Conservation (phyloP, 2,797 vertebrate genomes). For the Gymnoscopelus braueri region DNA sequence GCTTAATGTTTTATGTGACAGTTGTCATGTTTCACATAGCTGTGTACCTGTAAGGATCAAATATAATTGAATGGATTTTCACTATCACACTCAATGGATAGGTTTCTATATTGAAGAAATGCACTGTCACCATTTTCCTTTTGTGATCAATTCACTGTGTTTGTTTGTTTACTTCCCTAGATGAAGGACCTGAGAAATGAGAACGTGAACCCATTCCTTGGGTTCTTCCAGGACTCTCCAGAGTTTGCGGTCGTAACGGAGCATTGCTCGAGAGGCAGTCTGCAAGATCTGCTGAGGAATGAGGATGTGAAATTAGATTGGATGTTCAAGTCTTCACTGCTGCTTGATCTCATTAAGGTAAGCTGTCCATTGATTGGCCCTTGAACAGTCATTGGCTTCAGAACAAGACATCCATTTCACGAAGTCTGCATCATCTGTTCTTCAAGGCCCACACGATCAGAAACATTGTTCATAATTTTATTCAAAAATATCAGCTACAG, state of each 20-base stretch:
- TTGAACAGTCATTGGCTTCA: too few species aligned
- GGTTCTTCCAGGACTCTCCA: conserved; percentile 82
- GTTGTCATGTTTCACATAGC: too few species aligned
- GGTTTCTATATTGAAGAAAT: too few species aligned
- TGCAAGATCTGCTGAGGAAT: conserved; percentile 86
- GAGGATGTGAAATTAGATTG: conserved; percentile 88
- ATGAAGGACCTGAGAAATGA: conserved; percentile 89
- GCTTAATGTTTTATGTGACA: too few species aligned
- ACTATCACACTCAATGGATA: too few species aligned
- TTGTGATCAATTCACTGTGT: neutral
- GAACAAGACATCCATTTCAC: too few species aligned
- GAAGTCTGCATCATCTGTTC: too few species aligned
- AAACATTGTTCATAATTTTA: too few species aligned
- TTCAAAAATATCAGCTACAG: too few species aligned
- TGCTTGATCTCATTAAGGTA: conserved; percentile 88
- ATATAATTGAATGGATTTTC: too few species aligned
- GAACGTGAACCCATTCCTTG: conserved; percentile 86
- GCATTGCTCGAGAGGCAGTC: conserved; percentile 86
- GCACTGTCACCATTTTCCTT: neutral
- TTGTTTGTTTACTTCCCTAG: conserved; percentile 55
- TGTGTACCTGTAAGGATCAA: too few species aligned
- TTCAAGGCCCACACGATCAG: too few species aligned
- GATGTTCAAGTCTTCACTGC: conserved; percentile 90
- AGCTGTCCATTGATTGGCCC: neutral
- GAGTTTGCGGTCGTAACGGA: conserved; percentile 86